A percentile compares a stretch with the other conserved stretches of the same genome.
phyloP scores from a whole-genome alignment of 1,140 invertebrate genomes.

The Drosophila paulistorum region DNA sequence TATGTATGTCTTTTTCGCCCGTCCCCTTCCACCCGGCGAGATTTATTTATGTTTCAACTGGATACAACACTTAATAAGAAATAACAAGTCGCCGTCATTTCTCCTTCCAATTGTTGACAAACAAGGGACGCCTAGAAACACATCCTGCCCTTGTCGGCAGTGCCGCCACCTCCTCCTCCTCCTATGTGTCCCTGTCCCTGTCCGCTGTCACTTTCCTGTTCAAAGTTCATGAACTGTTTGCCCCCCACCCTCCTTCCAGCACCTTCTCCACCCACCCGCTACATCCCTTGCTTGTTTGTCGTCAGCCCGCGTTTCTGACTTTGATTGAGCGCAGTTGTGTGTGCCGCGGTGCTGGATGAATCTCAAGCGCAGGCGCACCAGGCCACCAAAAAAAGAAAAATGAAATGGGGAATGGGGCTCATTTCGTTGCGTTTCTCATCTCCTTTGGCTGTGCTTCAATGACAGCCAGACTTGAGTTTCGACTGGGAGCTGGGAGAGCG shows the following conservation, averaged over 20 bases:
- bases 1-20: too few relatives aligned
- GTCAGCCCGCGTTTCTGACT: conserved; percentile 61
- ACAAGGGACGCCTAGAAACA: conserved; percentile 60
- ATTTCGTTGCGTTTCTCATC: conserved; percentile 4
- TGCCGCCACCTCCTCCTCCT: neutral
- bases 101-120: conserved; percentile 58
- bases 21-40: neutral
- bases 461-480: conserved; percentile 53
- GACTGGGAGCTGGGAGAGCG: conserved; percentile 3
- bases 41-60: conserved; percentile 11
- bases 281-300: conserved; percentile 24
- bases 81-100: conserved; percentile 50
- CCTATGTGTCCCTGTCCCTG: neutral
- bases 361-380: conserved; percentile 55
- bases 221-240: conserved; percentile 74
- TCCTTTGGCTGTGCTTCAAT: conserved; percentile 51
- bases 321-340: conserved; percentile 76
- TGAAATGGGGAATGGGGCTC: conserved; percentile 15
- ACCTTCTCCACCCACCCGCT: neutral
- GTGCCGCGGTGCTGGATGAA: conserved; percentile 29
- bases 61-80: conserved; percentile 65
- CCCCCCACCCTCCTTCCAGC: neutral
- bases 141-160: conserved; percentile 63
- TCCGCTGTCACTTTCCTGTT: conserved; percentile 33
- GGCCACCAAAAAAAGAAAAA: conserved; percentile 24